A percentile compares a stretch with the other conserved stretches of the same genome.
These are phyloP conservation scores for Holothuria glaberrima DNA, from an alignment of 35 echinoderm and acorn worm genomes.

Conservation along the genomic window DNA sequence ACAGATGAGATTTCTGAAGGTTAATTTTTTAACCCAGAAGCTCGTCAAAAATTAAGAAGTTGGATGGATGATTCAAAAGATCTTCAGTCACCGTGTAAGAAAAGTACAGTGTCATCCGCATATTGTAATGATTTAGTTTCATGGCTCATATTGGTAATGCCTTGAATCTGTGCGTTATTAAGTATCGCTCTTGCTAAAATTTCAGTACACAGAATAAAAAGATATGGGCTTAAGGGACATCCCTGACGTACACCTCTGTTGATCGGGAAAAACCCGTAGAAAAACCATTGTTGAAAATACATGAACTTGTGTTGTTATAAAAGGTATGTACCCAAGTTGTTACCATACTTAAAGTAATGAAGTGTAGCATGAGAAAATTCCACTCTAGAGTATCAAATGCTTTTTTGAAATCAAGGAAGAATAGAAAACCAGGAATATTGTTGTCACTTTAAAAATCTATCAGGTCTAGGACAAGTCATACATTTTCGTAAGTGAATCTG, in stretches of 20 bases:
- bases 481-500: neutral
- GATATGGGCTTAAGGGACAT: constrained; percentile 21
- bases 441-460: neutral
- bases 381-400: constrained; percentile 26
- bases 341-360: constrained; percentile 15
- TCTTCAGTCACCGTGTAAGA: too few relatives aligned
- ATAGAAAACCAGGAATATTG: too few relatives aligned
- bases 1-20: too few relatives aligned
- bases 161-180: too few relatives aligned
- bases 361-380: constrained; percentile 29
- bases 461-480: too few relatives aligned
- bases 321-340: constrained; percentile 6
- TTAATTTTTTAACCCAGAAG: too few relatives aligned
- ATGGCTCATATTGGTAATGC: too few relatives aligned
- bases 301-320: constrained; percentile 1
- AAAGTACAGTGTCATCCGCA: too few relatives aligned
- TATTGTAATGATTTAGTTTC: too few relatives aligned
- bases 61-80: too few relatives aligned
- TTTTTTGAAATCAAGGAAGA: too few relatives aligned
- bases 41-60: too few relatives aligned
- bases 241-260: constrained; percentile 31
- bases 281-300: constrained; percentile 33
- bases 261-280: constrained; percentile 32
- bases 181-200: neutral
- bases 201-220: constrained; percentile 27